These are phyloP conservation scores for Amphiduros pacificus DNA, from an alignment of 2,888 invertebrate genomes.

Conservation along the genomic window DNA sequence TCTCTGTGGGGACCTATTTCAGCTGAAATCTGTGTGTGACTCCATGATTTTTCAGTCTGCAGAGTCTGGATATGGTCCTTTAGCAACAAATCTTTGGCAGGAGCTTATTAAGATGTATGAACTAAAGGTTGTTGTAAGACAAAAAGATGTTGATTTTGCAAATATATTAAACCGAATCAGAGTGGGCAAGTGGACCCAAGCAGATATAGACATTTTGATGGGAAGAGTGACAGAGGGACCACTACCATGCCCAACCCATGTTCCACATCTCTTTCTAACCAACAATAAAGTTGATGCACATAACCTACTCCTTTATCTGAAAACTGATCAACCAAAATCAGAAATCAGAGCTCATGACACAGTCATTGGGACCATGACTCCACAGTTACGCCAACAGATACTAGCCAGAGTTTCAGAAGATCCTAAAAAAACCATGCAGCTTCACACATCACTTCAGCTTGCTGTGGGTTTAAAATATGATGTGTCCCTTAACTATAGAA, in stretches of 20 bases:
- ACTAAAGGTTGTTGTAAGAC: neutral
- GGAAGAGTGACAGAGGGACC: too few relatives aligned
- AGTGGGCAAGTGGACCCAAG: neutral
- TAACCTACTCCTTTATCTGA: too few relatives aligned
- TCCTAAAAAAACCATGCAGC: too few relatives aligned
- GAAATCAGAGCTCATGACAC: too few relatives aligned
- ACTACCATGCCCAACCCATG: too few relatives aligned
- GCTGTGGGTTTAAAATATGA: neutral
- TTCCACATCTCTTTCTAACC: slow-evolving; percentile 1
- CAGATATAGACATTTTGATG: too few relatives aligned
- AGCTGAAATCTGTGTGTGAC: neutral
- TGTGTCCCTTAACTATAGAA: neutral
- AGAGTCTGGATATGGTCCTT: neutral
- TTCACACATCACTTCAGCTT: neutral
- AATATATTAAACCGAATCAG: neutral
- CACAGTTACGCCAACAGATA: too few relatives aligned
- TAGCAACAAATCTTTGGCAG: neutral
- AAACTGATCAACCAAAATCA: too few relatives aligned
- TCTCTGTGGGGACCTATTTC: neutral
- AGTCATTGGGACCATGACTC: too few relatives aligned
- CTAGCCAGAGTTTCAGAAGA: too few relatives aligned
- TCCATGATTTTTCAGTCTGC: neutral
- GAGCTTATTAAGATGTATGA: neutral
- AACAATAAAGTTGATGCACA: neutral
- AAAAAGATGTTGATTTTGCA: neutral